phyloP scores from a whole-genome alignment of 2,888 invertebrate species.

The Cataglyphis cursor region DNA sequence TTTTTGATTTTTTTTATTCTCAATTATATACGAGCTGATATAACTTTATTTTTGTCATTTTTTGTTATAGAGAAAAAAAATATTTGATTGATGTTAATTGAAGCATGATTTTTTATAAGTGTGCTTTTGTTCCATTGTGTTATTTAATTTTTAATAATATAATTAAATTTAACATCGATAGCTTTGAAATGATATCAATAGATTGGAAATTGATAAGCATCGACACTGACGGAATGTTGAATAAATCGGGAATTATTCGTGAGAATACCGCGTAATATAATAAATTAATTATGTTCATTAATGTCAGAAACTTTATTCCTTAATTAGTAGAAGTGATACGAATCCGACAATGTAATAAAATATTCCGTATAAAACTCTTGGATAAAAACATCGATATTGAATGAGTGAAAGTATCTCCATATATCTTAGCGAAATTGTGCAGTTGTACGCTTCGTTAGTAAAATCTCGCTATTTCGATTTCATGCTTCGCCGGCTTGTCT shows the following conservation, averaged over 20 bases:
- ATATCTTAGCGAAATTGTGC: slow-evolving; percentile 21
- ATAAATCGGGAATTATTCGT: not conserved
- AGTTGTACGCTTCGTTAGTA: not conserved
- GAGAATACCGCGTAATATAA: not conserved
- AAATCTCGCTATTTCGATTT: slow-evolving; percentile 24
- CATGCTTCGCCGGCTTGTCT: not conserved
- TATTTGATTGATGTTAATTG: not conserved
- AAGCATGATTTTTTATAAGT: not conserved
- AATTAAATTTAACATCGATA: not conserved
- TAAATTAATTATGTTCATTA: not conserved
- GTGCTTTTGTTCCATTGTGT: not conserved
- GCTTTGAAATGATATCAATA: not conserved
- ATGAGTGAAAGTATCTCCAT: not conserved
- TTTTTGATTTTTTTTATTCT: not conserved
- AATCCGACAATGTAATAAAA: not conserved
- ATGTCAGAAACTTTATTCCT: not conserved
- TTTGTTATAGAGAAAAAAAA: not conserved
- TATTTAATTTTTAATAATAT: slow-evolving; percentile 1
- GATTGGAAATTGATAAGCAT: not conserved
- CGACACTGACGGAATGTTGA: not conserved
- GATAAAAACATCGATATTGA: not conserved
- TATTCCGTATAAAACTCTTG: not conserved
- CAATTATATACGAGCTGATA: not conserved
- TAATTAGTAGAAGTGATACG: not conserved
- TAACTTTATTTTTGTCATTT: not conserved